Base-by-base conservation (phyloP, 1,140 invertebrate genomes). In the Drosophila nigromelanica region DNA sequence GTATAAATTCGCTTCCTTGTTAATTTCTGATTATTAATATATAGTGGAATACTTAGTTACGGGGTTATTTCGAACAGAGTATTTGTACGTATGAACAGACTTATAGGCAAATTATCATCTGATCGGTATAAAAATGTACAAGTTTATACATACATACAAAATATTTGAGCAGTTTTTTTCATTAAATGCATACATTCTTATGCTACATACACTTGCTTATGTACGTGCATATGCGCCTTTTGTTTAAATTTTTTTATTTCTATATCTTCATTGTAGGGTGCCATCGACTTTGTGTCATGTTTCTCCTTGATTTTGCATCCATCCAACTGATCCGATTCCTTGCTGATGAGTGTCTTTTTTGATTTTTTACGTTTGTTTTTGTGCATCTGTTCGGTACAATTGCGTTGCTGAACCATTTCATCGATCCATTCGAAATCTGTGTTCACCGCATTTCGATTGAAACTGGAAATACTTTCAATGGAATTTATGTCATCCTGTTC, bases 401-500 rank as follows among this genome's bases (percentile, higher is more conserved):
- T 90, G 10, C 78, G 78, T 35, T 91, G 67, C 24, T 85, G 68
- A 35, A 78, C 55, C 69, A 81, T 69, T 3, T 83, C 73, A 59
- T 91, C 90, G 18, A 81, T 86, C 83, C 86, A 90, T 18, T 85
- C 82, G 15, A 90, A 91, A 43, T 91, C 78, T 6, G 56, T 37
- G 40, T 54, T 73, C 5, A 58, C 45, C 10, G 75, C 72, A 12
- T 72, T 73, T 7, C 58, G 48, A 14, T 76, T 68, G 7, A 66
- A 79, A 62, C 87, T 91, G 12, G 79, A 68, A 64, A 91, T 72
- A 69, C 90, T 91, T 51, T 91, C 87, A 18, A 91, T 91, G 1
- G 90, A 91, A 73, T 91, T 91, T 14, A 91, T 86, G 35, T 91
- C 90, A 63, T 89, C 90, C 90, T 91, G 39, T 18, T n/a, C 4